These are phyloP conservation scores for Pseudomyrmex pallidus DNA, from an alignment of 1,140 invertebrate genomes.

Conservation along the genomic window DNA sequence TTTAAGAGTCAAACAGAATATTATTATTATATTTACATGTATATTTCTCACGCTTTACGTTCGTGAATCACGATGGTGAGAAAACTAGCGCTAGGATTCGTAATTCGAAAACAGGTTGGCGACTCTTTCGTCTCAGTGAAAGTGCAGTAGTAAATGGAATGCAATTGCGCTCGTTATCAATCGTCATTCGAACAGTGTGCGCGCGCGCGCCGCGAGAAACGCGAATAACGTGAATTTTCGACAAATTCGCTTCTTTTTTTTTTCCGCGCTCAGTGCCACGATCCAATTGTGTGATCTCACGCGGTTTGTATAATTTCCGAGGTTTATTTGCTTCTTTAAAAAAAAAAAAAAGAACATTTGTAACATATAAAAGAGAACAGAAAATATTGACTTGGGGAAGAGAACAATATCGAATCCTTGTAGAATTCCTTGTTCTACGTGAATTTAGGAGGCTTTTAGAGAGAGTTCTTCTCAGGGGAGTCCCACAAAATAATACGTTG, in stretches of 20 bases:
- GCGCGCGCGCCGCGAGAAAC: not conserved
- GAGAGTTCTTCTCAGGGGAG: too few relatives aligned
- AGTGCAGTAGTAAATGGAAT: constrained; percentile 49
- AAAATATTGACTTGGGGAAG: not conserved
- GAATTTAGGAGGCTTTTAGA: not conserved
- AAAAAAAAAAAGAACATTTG: too few relatives aligned
- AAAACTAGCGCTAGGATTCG: constrained; percentile 29
- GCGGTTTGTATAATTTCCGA: too few relatives aligned
- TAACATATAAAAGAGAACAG: too few relatives aligned
- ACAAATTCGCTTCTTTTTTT: not conserved
- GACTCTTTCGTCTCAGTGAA: constrained; percentile 57
- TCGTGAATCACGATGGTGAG: constrained; percentile 42
- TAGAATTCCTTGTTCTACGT: too few relatives aligned
- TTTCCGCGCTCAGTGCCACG: too few relatives aligned
- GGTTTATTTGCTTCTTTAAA: too few relatives aligned
- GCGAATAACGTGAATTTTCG: constrained; percentile 32
- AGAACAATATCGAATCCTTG: too few relatives aligned
- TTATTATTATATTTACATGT: not conserved
- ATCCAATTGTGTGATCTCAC: too few relatives aligned
- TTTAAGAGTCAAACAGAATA: not conserved
- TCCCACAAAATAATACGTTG: not conserved
- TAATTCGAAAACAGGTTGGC: constrained; percentile 56
- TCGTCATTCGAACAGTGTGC: constrained; percentile 24
- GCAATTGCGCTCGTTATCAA: constrained; percentile 48
- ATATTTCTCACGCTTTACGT: not conserved